phyloP scores from a whole-genome alignment of 1,140 invertebrate species.

The Anastrepha ludens region DNA sequence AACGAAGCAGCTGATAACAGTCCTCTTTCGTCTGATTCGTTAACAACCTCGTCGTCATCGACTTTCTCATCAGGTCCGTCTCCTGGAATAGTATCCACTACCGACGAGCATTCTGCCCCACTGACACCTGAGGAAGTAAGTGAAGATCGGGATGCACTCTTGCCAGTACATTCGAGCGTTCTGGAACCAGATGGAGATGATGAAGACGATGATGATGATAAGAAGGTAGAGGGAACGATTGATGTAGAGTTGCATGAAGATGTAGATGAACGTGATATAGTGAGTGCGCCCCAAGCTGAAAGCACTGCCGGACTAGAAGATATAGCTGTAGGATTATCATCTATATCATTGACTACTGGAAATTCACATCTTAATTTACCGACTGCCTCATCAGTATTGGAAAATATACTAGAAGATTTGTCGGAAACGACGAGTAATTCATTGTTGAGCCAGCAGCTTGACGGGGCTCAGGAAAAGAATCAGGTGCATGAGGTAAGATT shows the following conservation, averaged over 20 bases:
- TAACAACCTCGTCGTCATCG: constrained; percentile 71
- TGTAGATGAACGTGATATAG: constrained; percentile 48
- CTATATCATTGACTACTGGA: constrained; percentile 67
- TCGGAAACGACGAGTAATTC: constrained; percentile 59
- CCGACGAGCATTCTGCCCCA: constrained; percentile 61
- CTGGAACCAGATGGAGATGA: neutral
- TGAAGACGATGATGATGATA: constrained; percentile 54
- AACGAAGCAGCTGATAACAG: constrained; percentile 53
- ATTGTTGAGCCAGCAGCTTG: constrained; percentile 34
- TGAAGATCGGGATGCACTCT: constrained; percentile 11
- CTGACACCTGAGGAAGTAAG: constrained; percentile 5
- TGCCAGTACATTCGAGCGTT: neutral
- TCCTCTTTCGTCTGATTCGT: constrained; percentile 63
- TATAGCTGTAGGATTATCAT: constrained; percentile 67
- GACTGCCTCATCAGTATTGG: constrained; percentile 65
- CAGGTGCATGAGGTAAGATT: too few species aligned
- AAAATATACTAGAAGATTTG: constrained; percentile 65
- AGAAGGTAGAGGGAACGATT: neutral
- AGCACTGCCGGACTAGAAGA: constrained; percentile 58
- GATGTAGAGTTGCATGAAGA: constrained; percentile 50
- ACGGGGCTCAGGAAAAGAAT: neutral
- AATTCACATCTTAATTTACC: constrained; percentile 66
- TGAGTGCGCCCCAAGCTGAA: constrained; percentile 56
- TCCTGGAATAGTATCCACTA: constrained; percentile 64
- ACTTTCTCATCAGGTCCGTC: constrained; percentile 72